Percentiles rank a stretch among this genome's conserved stretches.
Evolutionary conservation across 92 coral and sea anemone genomes (phyloP).

Genomic region (Phenganax subtilis): DNA sequence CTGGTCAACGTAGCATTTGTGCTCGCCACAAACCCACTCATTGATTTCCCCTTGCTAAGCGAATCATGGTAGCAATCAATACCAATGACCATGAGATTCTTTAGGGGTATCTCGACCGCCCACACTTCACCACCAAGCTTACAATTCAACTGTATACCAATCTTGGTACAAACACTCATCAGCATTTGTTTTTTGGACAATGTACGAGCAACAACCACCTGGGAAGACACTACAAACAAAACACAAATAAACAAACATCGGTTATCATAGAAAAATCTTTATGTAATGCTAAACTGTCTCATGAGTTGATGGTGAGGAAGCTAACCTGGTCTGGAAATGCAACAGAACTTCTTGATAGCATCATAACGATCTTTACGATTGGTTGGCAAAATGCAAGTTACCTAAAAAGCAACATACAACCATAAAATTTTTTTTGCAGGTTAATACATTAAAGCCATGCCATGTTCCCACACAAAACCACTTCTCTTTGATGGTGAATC

Average conservation of each 20-base stretch:
- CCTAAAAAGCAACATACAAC: not conserved
- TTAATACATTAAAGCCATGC: not conserved
- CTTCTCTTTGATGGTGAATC: not conserved
- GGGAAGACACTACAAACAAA: slow-evolving; percentile 74
- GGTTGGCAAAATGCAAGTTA: slow-evolving; percentile 64
- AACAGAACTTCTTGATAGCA: slow-evolving; percentile 90
- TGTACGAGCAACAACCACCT: slow-evolving; percentile 76
- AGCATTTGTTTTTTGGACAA: slow-evolving; percentile 90
- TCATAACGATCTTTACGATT: slow-evolving; percentile 93
- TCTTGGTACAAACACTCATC: slow-evolving; percentile 96
- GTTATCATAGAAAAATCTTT: not conserved
- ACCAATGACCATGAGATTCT: slow-evolving; percentile 84
- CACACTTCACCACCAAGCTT: slow-evolving; percentile 98
- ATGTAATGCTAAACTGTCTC: not conserved
- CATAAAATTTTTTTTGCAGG: not conserved
- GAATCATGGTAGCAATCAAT: slow-evolving; percentile 89
- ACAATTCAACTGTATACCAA: slow-evolving; percentile 88
- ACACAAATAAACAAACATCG: not conserved
- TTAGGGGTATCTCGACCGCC: slow-evolving; percentile 91
- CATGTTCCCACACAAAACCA: not conserved
- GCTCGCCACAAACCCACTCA: slow-evolving; percentile 98
- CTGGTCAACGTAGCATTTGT: slow-evolving; percentile 67
- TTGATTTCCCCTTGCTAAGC: slow-evolving; percentile 74
- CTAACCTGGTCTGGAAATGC: slow-evolving; percentile 84
- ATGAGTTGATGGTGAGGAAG: not conserved